Conservation (phyloP, 2,888 invertebrate genomes). For the Caenorhabditis sp. region DNA sequence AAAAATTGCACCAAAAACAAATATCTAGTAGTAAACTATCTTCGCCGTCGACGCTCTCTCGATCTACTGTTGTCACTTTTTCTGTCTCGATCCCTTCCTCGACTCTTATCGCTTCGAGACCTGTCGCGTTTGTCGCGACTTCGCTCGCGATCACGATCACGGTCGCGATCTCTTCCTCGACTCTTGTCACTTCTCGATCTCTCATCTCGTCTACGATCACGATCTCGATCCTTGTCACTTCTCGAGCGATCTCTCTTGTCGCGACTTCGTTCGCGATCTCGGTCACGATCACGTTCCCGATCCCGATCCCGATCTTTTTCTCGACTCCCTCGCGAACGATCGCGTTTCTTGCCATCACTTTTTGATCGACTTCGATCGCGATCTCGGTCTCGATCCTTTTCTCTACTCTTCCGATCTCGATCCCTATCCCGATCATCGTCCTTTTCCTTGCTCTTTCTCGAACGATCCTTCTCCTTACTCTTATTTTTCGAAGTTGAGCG, state of each 20-base stretch:
- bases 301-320: conserved; percentile 13
- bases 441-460: not conserved
- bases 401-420: conserved; percentile 9
- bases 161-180: conserved; percentile 6
- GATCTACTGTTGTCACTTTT: conserved; percentile 9
- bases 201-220: conserved; percentile 5
- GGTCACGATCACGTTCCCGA: conserved; percentile 1
- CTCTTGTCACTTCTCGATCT: conserved; percentile 10
- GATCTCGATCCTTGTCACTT: conserved; percentile 3
- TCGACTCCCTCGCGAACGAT: not conserved
- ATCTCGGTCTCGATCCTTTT: conserved; percentile 8
- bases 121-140: not conserved
- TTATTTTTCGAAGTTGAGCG: conserved; percentile 8
- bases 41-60: conserved; percentile 9
- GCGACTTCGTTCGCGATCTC: conserved; percentile 8
- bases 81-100: not conserved
- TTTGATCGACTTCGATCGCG: conserved; percentile 14
- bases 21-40: not conserved
- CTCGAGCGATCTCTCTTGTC: conserved; percentile 7
- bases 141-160: conserved; percentile 2
- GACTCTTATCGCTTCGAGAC: not conserved
- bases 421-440: not conserved
- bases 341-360: not conserved
- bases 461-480: conserved; percentile 8
- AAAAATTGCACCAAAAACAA: not conserved